phyloP scores from a whole-genome alignment of 2,888 invertebrate genomes.

The Artemia sinica region DNA sequence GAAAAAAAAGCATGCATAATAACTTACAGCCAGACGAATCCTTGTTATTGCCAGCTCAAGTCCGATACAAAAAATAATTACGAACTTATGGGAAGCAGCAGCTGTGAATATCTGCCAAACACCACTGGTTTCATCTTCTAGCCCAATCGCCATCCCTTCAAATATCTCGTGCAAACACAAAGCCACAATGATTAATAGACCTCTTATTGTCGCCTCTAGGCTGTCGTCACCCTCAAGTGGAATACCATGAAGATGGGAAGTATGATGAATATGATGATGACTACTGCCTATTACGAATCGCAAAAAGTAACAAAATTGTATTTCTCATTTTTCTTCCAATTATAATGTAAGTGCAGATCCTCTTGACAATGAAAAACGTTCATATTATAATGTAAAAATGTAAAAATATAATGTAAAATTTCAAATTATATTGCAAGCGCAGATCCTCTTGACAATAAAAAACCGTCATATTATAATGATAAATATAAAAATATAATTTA shows the following conservation, averaged over 20 bases:
- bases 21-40: slow-evolving; percentile 18
- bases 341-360: too few relatives aligned
- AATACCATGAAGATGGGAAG: slow-evolving; percentile 5
- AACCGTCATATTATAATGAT: too few relatives aligned
- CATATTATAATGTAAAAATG: too few relatives aligned
- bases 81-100: slow-evolving; percentile 64
- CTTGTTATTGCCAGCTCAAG: slow-evolving; percentile 56
- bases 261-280: slow-evolving; percentile 19
- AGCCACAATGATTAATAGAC: slow-evolving; percentile 59
- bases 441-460: too few relatives aligned
- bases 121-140: slow-evolving; percentile 50
- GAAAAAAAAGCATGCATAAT: too few relatives aligned
- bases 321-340: too few relatives aligned
- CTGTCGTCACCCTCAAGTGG: slow-evolving; percentile 11
- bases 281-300: not conserved
- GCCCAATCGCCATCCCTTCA: slow-evolving; percentile 64
- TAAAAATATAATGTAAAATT: too few relatives aligned
- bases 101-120: slow-evolving; percentile 66
- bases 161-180: slow-evolving; percentile 69
- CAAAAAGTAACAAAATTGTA: too few relatives aligned
- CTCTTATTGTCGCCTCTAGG: slow-evolving; percentile 40
- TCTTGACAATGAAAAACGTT: too few relatives aligned
- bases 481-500: too few relatives aligned
- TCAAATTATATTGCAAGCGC: too few relatives aligned
- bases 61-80: slow-evolving; percentile 72